Base-by-base conservation (phyloP, 2,113 vertebrate species). In the Nestor notabilis region DNA sequence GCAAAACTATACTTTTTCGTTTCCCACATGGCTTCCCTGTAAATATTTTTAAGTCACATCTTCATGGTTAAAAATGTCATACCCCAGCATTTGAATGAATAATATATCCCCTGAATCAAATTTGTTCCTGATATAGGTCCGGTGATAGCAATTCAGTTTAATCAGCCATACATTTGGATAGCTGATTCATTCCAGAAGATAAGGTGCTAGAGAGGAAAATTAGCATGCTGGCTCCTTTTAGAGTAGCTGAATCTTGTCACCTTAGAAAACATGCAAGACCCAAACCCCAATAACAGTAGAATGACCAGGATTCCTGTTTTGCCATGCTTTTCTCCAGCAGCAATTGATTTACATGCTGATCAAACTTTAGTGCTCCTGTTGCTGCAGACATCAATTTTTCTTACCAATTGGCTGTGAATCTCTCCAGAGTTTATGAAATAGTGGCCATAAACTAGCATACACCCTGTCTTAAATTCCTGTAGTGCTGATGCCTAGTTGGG, bases 101-200 rank as follows among this genome's bases (percentile, higher is more conserved):
- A 80, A 92, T 80, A n/a, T 31, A 66, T 66, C 46, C 44, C 53
- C 35, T 63, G 87, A 93, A 88, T 63, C 61, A 88, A 70, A 77
- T 94, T 79, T 90, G 28, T 46, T 96, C 82, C 85, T 83, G 58
- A 88, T 96, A 86, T 47, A 81, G 71, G 71, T 66, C 58, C 75
- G 63, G 28, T 50, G 90, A 79, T 83, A 89, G 49, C 91, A 83
- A 46, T 44, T 37, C 63, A 58, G 41, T 80, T 79, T 96, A 96
- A 95, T 93, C 87, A 96, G 43, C 39, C 8, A 1, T 81, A 65
- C 25, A 44, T 92, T 84, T 90, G 43, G 76, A 35, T 68, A 86
- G 56, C 47, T 95, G 86, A 91, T 96, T 93, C 52, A 75, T 90
- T 82, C 33, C 55, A 61, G 64, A 55, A 90, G 79, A 90, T 92